These are phyloP conservation scores for Phoenicopterus ruber DNA, from an alignment of 2,113 vertebrate genomes.

Conservation along the genomic window DNA sequence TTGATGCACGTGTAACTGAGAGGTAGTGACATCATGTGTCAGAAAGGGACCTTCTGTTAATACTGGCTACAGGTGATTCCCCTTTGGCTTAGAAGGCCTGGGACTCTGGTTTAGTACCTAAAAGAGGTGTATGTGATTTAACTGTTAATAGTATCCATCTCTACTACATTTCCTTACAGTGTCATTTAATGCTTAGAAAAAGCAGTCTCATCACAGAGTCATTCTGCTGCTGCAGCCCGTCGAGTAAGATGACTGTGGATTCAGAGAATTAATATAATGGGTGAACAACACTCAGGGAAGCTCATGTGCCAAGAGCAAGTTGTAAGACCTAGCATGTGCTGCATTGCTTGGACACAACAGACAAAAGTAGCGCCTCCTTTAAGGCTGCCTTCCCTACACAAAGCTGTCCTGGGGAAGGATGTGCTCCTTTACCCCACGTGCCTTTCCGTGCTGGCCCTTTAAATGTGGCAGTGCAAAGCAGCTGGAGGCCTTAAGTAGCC, in stretches of 20 bases:
- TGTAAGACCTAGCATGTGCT: fast-evolving
- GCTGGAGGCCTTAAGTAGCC: background rate
- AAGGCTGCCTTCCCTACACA: too few species aligned
- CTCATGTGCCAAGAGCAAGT: background rate
- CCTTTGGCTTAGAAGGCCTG: background rate
- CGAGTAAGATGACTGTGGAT: background rate
- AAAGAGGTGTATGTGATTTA: background rate
- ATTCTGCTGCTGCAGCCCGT: background rate
- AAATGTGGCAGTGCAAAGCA: background rate
- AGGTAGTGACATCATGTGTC: background rate
- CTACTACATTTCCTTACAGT: background rate
- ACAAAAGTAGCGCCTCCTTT: fast-evolving
- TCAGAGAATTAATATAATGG: background rate
- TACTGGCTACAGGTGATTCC: background rate
- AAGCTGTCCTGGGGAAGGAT: fast-evolving
- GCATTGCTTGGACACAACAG: fast-evolving
- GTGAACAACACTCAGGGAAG: background rate
- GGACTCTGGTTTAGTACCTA: background rate
- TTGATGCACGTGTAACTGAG: background rate
- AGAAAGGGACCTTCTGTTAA: background rate
- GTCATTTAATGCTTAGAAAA: background rate
- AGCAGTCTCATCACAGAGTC: background rate
- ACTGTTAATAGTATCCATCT: background rate
- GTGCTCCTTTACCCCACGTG: fast-evolving
- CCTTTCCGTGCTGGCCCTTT: background rate